A percentile compares a stretch with the other conserved stretches of the same genome.
These are phyloP conservation scores for Tanytarsus gracilentus DNA, from an alignment of 2,888 invertebrate species.

Conservation along the genomic window DNA sequence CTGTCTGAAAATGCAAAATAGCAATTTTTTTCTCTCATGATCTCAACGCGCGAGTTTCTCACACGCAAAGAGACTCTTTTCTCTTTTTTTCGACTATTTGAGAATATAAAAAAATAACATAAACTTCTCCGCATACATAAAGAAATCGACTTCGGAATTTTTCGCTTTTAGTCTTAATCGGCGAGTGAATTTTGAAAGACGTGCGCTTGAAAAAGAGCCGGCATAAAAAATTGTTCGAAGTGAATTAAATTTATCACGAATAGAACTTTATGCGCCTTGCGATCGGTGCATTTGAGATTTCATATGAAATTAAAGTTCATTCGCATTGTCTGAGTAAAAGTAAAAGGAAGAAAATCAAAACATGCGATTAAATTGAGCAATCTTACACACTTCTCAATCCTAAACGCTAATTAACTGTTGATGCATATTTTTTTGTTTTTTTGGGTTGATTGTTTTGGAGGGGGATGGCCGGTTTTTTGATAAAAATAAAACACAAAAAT, in stretches of 20 bases:
- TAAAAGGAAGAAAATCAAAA: background rate
- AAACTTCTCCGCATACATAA: too few relatives aligned
- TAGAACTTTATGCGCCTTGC: background rate
- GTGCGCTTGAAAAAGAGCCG: background rate
- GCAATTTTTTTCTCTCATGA: background rate
- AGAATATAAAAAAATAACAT: background rate
- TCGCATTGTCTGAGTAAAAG: too few relatives aligned
- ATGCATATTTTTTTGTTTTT: too few relatives aligned
- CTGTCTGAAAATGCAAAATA: constrained; percentile 11
- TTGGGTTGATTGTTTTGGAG: too few relatives aligned
- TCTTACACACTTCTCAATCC: too few relatives aligned
- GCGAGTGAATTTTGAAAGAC: background rate
- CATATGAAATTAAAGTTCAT: constrained; percentile 4
- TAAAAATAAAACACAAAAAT: too few relatives aligned
- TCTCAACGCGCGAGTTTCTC: background rate
- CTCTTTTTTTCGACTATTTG: background rate
- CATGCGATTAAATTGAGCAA: background rate
- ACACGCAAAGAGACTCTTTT: background rate
- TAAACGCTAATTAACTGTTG: too few relatives aligned
- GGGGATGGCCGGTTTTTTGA: too few relatives aligned
- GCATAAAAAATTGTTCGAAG: background rate
- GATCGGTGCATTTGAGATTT: background rate
- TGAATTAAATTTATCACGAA: background rate
- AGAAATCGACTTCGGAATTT: background rate
- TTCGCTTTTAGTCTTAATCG: constrained; percentile 4